Conservation (phyloP, 2,797 vertebrate species). For the Myoxocephalus aenaeus region DNA sequence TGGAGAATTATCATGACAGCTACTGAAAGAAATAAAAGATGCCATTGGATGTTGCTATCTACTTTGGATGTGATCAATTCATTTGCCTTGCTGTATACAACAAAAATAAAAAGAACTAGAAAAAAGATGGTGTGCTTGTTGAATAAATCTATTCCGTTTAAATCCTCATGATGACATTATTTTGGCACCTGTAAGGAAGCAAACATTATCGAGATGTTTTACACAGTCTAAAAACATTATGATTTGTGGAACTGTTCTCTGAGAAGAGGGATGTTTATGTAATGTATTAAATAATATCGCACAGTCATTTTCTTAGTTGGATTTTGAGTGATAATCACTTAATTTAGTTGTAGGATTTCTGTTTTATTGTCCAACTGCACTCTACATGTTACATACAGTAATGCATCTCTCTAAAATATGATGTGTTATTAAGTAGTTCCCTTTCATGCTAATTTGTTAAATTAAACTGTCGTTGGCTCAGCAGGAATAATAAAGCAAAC, state of each 20-base stretch:
- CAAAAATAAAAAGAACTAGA: background rate
- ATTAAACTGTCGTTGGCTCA: conserved; percentile 72
- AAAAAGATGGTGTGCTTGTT: background rate
- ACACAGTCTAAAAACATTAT: background rate
- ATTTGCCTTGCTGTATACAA: conserved; percentile 1
- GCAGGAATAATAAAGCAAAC: conserved; percentile 77
- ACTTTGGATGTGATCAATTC: conserved; percentile 16
- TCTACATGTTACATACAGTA: conserved; percentile 60
- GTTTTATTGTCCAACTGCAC: conserved; percentile 71
- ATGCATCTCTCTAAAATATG: conserved; percentile 74
- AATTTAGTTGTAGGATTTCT: conserved; percentile 68
- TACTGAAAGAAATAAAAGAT: conserved; percentile 57
- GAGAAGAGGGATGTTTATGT: conserved; percentile 55
- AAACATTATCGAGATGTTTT: background rate
- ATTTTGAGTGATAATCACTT: conserved; percentile 69
- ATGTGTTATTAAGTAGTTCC: conserved; percentile 76
- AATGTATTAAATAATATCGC: conserved; percentile 59
- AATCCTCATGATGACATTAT: conserved; percentile 11
- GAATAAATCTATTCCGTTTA: background rate
- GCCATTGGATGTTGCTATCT: background rate
- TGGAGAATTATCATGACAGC: conserved; percentile 41
- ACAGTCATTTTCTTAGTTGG: conserved; percentile 62
- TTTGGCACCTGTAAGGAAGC: conserved; percentile 6
- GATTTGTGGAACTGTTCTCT: conserved; percentile 43
- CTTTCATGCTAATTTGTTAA: conserved; percentile 78